Evolutionary conservation across 1,140 invertebrate species (phyloP), one percentile per base, ranked within the genome.

Genomic region (Ceratosolen fusciceps): DNA sequence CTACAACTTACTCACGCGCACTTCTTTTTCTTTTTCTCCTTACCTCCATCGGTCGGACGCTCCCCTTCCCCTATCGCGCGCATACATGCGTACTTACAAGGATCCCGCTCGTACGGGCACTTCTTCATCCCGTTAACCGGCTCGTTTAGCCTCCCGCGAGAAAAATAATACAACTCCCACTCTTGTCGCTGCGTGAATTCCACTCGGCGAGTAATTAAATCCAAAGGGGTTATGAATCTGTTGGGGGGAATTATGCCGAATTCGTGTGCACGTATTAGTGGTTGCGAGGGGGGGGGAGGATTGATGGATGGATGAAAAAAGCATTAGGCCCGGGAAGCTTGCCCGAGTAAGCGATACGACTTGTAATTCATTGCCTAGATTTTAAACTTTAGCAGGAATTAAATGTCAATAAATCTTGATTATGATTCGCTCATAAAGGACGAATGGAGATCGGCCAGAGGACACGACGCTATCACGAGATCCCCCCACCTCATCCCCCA

Each of bases 131-230:
- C 74, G 67, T 79, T 80, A 84, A 84, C 82, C 83, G 58, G 81
- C 83, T 84, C 86, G 83, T 82, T 82, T 82, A 78, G 81, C 80
- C 71, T 21, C 86, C 85, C 83, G 80, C 78, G 79, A 83, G 79
- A 83, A 86, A 87, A 86, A 83, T 83, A 84, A 83, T 85, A 80
- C 77, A 67, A 62, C 62, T 81, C 56, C 29, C 77, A 72, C 54
- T 79, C n/a, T n/a, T n/a, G n/a, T n/a, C n/a, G n/a, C n/a, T n/a
- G n/a, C n/a, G n/a, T 72, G 75, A 68, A 77, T 77, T 83, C 77
- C 77, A 81, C 73, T 77, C 72, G 71, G 54, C 65, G 24, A 60
- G 78, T 81, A 82, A 83, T 83, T 83, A 83, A 82, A 81, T 71
- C 52, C 54, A 43, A 62, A 34, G 12, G 16, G 70, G 24, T 68